Conservation (phyloP, 2,888 invertebrate species). For the Helicoverpa assulta region DNA sequence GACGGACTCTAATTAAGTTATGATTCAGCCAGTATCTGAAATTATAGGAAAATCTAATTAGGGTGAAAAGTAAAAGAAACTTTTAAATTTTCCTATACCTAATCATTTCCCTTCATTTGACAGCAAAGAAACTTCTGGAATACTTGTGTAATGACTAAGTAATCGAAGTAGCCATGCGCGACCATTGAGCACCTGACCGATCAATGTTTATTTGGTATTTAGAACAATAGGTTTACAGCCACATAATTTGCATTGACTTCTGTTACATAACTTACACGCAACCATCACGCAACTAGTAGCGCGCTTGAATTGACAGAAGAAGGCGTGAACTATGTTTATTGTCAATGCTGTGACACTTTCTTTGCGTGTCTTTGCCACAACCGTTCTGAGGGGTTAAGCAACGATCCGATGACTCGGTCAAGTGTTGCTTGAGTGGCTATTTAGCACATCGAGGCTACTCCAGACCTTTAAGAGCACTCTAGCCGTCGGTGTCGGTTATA, state of each 20-base stretch:
- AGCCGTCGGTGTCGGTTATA: neutral
- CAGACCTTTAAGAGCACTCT: conserved; percentile 27
- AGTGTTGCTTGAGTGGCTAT: conserved; percentile 26
- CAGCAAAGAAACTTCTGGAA: conserved; percentile 10
- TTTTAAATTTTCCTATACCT: neutral
- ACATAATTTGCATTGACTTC: conserved; percentile 26
- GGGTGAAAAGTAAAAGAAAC: neutral
- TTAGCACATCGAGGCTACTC: conserved; percentile 12
- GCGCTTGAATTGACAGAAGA: conserved; percentile 23
- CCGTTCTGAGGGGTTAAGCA: conserved; percentile 17
- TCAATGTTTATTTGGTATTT: conserved; percentile 45
- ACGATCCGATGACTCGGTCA: conserved; percentile 26
- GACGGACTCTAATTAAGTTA: conserved; percentile 92
- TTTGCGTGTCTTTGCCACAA: conserved; percentile 6
- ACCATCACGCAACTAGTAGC: conserved; percentile 36
- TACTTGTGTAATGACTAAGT: conserved; percentile 45
- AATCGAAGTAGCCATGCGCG: conserved; percentile 66
- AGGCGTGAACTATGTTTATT: conserved; percentile 22
- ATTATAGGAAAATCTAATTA: conserved; percentile 37
- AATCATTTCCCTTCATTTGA: neutral
- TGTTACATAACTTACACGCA: conserved; percentile 43
- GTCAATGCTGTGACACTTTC: conserved; percentile 22
- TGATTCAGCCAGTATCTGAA: conserved; percentile 94
- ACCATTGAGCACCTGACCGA: conserved; percentile 51
- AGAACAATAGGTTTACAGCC: conserved; percentile 39